Evolutionary conservation across 2,888 invertebrate species (phyloP).

Genomic region (Agelastica alni): DNA sequence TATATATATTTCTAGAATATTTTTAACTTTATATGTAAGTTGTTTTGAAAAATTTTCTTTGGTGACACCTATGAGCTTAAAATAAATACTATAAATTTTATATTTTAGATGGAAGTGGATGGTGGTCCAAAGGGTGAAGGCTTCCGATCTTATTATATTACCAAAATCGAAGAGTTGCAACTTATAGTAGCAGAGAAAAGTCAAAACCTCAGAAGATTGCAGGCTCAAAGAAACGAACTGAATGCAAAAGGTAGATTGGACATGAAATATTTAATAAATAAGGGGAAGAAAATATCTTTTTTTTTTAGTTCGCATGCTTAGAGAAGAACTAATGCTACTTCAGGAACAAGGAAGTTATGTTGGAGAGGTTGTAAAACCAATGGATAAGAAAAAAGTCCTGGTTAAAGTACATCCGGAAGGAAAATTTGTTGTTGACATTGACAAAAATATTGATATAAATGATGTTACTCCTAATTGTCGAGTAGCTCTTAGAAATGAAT

Average conservation of each 20-base stretch:
- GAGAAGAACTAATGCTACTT: slow-evolving; percentile 94
- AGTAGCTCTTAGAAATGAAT: slow-evolving; percentile 97
- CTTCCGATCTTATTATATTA: slow-evolving; percentile 94
- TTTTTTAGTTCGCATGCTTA: slow-evolving; percentile 85
- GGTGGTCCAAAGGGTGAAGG: slow-evolving; percentile 77
- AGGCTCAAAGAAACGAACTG: slow-evolving; percentile 97
- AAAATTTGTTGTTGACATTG: slow-evolving; percentile 98
- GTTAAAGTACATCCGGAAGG: slow-evolving; percentile 99
- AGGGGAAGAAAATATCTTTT: slow-evolving; percentile 3
- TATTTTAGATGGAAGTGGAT: slow-evolving; percentile 74
- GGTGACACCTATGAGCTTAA: too few relatives aligned
- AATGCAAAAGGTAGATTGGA: slow-evolving; percentile 85
- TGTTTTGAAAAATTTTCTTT: too few relatives aligned
- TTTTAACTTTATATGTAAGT: too few relatives aligned
- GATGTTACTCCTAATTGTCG: slow-evolving; percentile 97
- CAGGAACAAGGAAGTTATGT: slow-evolving; percentile 99
- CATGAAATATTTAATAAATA: not conserved
- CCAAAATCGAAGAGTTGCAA: slow-evolving; percentile 97
- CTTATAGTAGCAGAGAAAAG: slow-evolving; percentile 96
- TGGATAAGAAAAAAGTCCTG: slow-evolving; percentile 99
- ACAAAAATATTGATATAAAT: slow-evolving; percentile 98
- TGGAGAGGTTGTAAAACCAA: slow-evolving; percentile 98
- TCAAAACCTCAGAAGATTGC: slow-evolving; percentile 93
- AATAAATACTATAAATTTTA: not conserved
- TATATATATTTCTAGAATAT: too few relatives aligned